phyloP scores from a whole-genome alignment of 2,888 invertebrate species.

The Lepidochrysops patricia region DNA sequence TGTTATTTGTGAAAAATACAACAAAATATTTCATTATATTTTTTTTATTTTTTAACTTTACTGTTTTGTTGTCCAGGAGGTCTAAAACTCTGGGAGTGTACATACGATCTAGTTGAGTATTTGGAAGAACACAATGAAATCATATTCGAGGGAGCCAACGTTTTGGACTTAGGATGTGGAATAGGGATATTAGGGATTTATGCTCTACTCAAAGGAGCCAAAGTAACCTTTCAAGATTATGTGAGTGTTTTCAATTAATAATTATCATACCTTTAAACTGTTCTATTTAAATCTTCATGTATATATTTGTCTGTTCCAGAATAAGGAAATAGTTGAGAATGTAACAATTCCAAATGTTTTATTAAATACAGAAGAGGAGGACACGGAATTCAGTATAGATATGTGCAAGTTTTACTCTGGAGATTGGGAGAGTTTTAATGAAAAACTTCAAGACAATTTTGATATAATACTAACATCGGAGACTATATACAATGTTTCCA shows the following conservation, averaged over 20 bases:
- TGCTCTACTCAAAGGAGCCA: conserved; percentile 78
- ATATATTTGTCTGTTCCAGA: conserved; percentile 74
- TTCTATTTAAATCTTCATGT: too few relatives aligned
- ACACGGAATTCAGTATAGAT: conserved; percentile 37
- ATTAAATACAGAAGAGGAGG: conserved; percentile 74
- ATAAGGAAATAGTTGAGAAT: conserved; percentile 85
- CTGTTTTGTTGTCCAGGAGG: conserved; percentile 80
- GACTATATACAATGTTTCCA: conserved; percentile 90
- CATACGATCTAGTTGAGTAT: conserved; percentile 84
- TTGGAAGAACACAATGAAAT: conserved; percentile 50
- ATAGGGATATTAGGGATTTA: conserved; percentile 91
- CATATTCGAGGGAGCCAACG: conserved; percentile 64
- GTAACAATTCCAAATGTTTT: conserved; percentile 89
- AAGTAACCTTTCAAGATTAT: conserved; percentile 94
- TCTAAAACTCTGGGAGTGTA: conserved; percentile 96
- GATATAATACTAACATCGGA: conserved; percentile 93
- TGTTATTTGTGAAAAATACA: too few relatives aligned
- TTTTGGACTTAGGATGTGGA: conserved; percentile 95
- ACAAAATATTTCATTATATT: background rate
- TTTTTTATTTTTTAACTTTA: conserved; percentile 3
- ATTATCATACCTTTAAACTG: too few relatives aligned
- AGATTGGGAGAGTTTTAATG: conserved; percentile 81
- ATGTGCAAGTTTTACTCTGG: conserved; percentile 79
- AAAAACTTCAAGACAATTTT: conserved; percentile 66
- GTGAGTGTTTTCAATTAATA: too few relatives aligned